Base-by-base conservation (phyloP, 2,113 vertebrate genomes). In the Lates calcarifer region DNA sequence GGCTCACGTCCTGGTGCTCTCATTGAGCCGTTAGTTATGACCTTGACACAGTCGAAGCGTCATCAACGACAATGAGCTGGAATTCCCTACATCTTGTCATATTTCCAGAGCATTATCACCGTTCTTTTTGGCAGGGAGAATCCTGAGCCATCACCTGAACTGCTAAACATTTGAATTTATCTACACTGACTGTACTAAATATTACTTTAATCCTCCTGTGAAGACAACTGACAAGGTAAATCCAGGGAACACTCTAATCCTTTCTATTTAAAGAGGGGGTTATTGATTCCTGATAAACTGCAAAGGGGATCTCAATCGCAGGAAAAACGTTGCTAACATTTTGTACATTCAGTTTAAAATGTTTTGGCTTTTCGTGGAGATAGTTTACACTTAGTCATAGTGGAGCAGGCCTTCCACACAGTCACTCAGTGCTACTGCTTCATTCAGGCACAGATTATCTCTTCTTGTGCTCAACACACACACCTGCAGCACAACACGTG, bases 371-470 rank as follows among this genome's bases (percentile, higher is more conserved):
- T 73, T 82, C 15, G 15, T 74, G 83, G 53, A 72, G 80, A 37
- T 84, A 31, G 74, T 75, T 87, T 62, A 85, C 78, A 83, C 49
- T 5, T 53, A 33, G 79, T 86, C 60, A 49, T 61, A 67, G 73
- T 70, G 68, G 76, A 80, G 71, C 77, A 76, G 68, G 80, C 77
- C 67, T 70, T 86, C 74, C 90, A 90, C 69, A 62, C 62, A 81
- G 80, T 79, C 89, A 88, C 83, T 87, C 78, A 57, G 68, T 80
- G 74, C 87, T 78, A 53, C 82, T 43, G 62, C 77, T 86, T 80
- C 73, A 47, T 66, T 75, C 58, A 83, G 81, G 71, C 73, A 87
- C 69, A 84, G 51, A 65, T 77, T 51, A 78, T 76, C 63, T 76
- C 57, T 66, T 63, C 56, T 85, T 33, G 69, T 83, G 58, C 55